phyloP scores from a whole-genome alignment of 1,140 invertebrate genomes.

The Agrypnia vestita region DNA sequence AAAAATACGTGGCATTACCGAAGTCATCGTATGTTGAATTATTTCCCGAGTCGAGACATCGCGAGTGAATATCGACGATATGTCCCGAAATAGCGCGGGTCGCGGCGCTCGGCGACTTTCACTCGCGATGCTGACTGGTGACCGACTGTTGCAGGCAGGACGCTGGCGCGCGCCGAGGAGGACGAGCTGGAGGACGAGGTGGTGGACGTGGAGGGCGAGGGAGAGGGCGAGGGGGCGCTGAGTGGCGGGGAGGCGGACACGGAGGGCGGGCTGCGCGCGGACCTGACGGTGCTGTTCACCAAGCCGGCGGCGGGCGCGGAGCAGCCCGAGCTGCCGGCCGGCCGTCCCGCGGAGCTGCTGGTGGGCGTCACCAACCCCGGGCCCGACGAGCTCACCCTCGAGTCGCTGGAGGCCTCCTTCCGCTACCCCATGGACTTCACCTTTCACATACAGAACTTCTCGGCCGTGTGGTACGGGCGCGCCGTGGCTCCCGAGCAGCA shows the following conservation, averaged over 20 bases:
- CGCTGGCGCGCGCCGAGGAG: constrained; percentile 80
- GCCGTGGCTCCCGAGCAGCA: constrained; percentile 93
- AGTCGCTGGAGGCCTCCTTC: constrained; percentile 97
- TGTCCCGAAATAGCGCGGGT: no score
- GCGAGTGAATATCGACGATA: background rate
- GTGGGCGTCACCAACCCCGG: constrained; percentile 98
- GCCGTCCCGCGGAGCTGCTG: constrained; percentile 93
- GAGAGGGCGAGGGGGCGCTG: constrained; percentile 77
- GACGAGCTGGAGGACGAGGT: constrained; percentile 85
- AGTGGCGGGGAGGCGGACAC: constrained; percentile 78
- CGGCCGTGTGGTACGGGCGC: constrained; percentile 90
- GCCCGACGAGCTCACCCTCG: constrained; percentile 90
- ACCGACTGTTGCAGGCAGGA: constrained; percentile 63
- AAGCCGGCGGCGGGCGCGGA: constrained; percentile 76
- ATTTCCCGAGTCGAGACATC: background rate
- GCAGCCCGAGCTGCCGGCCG: constrained; percentile 86
- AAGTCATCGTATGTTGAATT: constrained; percentile 8
- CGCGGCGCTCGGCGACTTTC: no score
- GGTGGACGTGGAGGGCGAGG: constrained; percentile 82
- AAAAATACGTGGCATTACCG: constrained; percentile 59
- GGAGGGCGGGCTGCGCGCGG: constrained; percentile 80
- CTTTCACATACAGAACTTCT: constrained; percentile 99
- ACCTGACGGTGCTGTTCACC: constrained; percentile 93
- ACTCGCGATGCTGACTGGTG: background rate
- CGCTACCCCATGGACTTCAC: constrained; percentile 98